A percentile compares a stretch with the other conserved stretches of the same genome.
phyloP scores from a whole-genome alignment of 2,113 vertebrate genomes.

The Nycticorax nycticorax region DNA sequence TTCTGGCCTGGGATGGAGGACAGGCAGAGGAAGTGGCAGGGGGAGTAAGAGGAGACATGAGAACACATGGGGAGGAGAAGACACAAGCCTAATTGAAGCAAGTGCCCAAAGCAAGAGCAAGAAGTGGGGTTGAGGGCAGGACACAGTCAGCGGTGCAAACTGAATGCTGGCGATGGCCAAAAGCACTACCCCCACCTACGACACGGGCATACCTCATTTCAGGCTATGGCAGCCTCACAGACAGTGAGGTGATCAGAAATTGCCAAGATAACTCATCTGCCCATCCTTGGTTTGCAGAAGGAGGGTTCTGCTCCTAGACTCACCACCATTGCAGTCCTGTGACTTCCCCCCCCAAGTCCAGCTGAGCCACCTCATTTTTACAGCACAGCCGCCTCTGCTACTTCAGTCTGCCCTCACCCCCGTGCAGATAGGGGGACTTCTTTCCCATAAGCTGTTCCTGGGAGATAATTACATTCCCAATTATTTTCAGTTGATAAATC shows the following conservation, averaged over 20 bases:
- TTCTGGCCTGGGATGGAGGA: neutral
- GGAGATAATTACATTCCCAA: neutral
- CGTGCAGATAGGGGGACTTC: accelerated
- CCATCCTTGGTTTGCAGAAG: neutral
- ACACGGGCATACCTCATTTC: too few species aligned
- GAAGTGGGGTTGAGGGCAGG: neutral
- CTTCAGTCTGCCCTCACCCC: neutral
- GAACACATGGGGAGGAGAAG: neutral
- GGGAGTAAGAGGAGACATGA: too few species aligned
- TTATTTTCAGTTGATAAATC: neutral
- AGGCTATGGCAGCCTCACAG: neutral
- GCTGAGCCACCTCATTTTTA: too few species aligned
- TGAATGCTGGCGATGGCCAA: too few species aligned
- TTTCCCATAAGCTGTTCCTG: neutral
- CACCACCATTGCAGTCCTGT: accelerated
- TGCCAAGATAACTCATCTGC: neutral
- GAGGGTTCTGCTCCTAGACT: neutral
- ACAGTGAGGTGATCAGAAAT: too few species aligned
- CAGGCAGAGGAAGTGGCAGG: neutral
- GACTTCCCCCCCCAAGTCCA: too few species aligned
- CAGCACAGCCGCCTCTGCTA: neutral
- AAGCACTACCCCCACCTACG: accelerated
- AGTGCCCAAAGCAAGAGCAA: neutral
- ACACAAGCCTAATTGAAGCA: accelerated
- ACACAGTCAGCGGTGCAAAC: neutral